Evolutionary conservation across 2,888 invertebrate species (phyloP), one percentile per base, ranked within the genome.

Genomic region (Koerneria pararmatus): DNA sequence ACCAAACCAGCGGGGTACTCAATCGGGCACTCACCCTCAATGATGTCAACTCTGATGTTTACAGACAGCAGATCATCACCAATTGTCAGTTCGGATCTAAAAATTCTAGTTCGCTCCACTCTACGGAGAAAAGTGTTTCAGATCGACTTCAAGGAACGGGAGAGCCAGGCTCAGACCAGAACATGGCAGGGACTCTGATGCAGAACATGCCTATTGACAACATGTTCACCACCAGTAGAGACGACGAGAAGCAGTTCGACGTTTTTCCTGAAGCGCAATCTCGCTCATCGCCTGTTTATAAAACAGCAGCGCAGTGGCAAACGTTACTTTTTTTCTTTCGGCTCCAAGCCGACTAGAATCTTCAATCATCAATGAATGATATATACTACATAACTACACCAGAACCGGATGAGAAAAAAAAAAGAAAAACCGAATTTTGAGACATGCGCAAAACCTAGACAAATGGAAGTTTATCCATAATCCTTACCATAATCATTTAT

Each of bases 31-130:
- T 82, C 48, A 79, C 80, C 22, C 56, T 78, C 59, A 78, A 80
- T 58, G 82, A 82, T 57, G 80, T 82, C 57, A 82, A 82, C 66
- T 79, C 80, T n/a, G 82, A 82, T 46, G 65, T 74, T n/a, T 74
- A 80, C 61, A 69, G 82, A 54, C 80, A 81, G 68, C 80, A 79
- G 65, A 77, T 82, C 54, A 79, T 82, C 57, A 74, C 67, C 49
- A 80, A 82, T 61, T 80, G 78, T 80, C 49, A 63, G 78, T 65
- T n/a, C n/a, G n/a, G n/a, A n/a, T n/a, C n/a, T n/a, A n/a, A n/a
- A n/a, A n/a, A n/a, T n/a, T n/a, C 22, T 29, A 41, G n/a, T 19
- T 27, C 31, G 24, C 27, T 31, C 5, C 8, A 4, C 22, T 37
- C 19, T 5, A 11, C 58, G 31, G 22, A 27, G 15, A 35, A 49